Evolutionary conservation across 2,797 vertebrate species (phyloP), one percentile per base, ranked within the genome.

Genomic region (Falco naumanni): DNA sequence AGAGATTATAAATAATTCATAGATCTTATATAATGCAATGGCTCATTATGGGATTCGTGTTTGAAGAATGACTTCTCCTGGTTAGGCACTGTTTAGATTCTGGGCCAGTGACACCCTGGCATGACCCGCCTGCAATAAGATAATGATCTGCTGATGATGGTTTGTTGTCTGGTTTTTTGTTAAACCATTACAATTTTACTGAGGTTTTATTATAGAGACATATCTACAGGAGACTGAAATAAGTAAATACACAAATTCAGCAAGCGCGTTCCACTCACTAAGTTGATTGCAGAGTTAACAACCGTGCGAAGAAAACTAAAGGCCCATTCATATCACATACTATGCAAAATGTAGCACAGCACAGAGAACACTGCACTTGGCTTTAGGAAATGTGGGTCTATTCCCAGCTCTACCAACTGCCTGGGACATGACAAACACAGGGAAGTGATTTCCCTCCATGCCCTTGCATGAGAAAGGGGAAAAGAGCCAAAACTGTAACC

Each of bases 1-100:
- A 70, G 84, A 82, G 57, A 51, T 66, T 50, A 74, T 96, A 79
- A 94, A 95, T 94, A 95, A 96, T 97, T 96, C 90, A 96, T 88
- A n/a, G 39, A 24, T 59, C 71, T 97, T 96, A 92, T 80, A 94
- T 92, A 96, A 96, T 60, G 59, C 89, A 88, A 37, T 34, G 71
- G 87, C 89, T 96, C 72, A 53, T 92, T 96, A 82, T 91, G 79
- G 43, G 91, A 93, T 66, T 84, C 5, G 0, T 76, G 82, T 86
- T 90, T 94, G 92, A 96, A 94, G 92, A 90, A 95, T 78, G 56
- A 57, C 89, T 95, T 81, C 89, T 91, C 83, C 66, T 92, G 93
- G 71, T 72, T 76, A 64, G 90, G 80, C 1, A 24, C 18, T 92
- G 87, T 89, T 97, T 85, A 87, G 89, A 96, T 94, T 93, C 94